Evolutionary conservation across 2,888 invertebrate genomes (phyloP).

Genomic region (Protonemura montana): DNA sequence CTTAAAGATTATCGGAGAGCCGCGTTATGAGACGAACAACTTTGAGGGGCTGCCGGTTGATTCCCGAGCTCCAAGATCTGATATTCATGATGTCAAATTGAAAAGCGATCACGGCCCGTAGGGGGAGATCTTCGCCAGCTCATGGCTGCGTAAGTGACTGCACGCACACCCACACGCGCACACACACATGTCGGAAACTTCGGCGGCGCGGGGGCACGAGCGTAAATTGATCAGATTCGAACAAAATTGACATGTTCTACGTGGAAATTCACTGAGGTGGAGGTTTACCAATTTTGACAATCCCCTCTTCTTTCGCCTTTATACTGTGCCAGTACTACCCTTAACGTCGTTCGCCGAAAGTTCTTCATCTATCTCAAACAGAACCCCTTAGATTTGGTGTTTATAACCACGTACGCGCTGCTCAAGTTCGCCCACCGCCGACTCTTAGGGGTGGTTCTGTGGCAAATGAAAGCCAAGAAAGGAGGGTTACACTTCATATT

Average conservation of each 20-base stretch:
- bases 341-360: background rate
- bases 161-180: constrained; percentile 14
- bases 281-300: constrained; percentile 37
- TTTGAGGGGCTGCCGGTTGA: background rate
- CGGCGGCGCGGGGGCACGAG: constrained; percentile 1
- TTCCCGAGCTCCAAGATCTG: constrained; percentile 18
- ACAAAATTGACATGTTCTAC: constrained; percentile 45
- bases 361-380: constrained; percentile 26
- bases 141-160: constrained; percentile 32
- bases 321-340: constrained; percentile 14
- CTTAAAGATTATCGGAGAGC: constrained; percentile 18
- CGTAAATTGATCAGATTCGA: constrained; percentile 43
- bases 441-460: constrained; percentile 37
- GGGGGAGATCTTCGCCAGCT: background rate
- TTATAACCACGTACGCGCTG: constrained; percentile 40
- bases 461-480: constrained; percentile 34
- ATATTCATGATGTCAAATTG: constrained; percentile 45
- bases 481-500: constrained; percentile 25
- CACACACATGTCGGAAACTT: too few species aligned
- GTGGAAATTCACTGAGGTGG: constrained; percentile 36
- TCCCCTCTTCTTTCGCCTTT: constrained; percentile 12
- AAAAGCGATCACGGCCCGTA: constrained; percentile 42
- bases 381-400: constrained; percentile 44
- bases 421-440: constrained; percentile 31
- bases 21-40: background rate